phyloP scores from a whole-genome alignment of 2,113 vertebrate species.

The rabbit (Oryctolagus cuniculus) region mOryCun1.1 NC_091440.1:58284501-58285000 shows the following conservation, averaged over 20 bases:
- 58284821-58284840: not conserved
- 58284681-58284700: not conserved
- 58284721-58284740: not conserved
- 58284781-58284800: not conserved
- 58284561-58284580: not conserved
- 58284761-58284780: not conserved
- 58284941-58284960: not conserved
- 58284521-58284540: not conserved
- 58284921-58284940: not conserved
- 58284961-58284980: not conserved
- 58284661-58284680: not conserved
- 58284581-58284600: not conserved
- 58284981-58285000: not conserved
- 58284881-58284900: not conserved
- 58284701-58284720: not conserved
- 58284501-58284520: conserved; percentile 11
- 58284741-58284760: not conserved
- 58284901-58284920: not conserved
- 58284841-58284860: not conserved
- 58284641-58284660: not conserved
- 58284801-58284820: not conserved
- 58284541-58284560: not conserved
- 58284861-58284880: not conserved
- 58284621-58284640: not conserved
- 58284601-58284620: not conserved